A percentile compares a stretch with the other conserved stretches of the same genome.
phyloP scores from a whole-genome alignment of 2,888 invertebrate genomes.

The Sarcophaga rosellei region DNA sequence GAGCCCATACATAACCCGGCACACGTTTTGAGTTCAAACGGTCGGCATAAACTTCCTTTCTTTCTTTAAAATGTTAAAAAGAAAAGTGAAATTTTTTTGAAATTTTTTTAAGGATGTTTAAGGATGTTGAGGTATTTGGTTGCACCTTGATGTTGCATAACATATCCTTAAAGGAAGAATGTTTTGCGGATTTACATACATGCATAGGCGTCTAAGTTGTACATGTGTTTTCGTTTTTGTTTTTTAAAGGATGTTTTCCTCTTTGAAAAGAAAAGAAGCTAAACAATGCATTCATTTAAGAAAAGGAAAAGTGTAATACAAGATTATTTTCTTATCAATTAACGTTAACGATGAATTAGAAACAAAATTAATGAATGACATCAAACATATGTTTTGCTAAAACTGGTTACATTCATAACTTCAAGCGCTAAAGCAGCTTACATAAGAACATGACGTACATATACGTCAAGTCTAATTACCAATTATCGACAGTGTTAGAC shows the following conservation, averaged over 20 bases:
- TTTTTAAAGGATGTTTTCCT: neutral
- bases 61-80: conserved; percentile 7
- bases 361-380: neutral
- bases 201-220: neutral
- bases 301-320: conserved; percentile 55
- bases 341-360: conserved; percentile 36
- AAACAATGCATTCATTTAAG: conserved; percentile 3
- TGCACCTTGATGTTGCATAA: conserved; percentile 59
- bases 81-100: neutral
- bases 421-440: no score
- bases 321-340: conserved; percentile 24
- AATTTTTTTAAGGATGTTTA: conserved; percentile 44
- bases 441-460: no score
- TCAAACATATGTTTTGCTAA: conserved; percentile 10
- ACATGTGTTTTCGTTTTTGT: neutral
- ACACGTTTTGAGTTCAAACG: conserved; percentile 61
- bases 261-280: neutral
- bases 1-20: conserved; percentile 50
- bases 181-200: conserved; percentile 61
- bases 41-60: conserved; percentile 47
- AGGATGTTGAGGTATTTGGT: conserved; percentile 64
- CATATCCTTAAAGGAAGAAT: conserved; percentile 22
- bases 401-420: no score
- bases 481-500: no score
- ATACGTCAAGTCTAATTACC: no score